Evolutionary conservation across 1,140 invertebrate genomes (phyloP), one percentile per base, ranked within the genome.

Genomic region (Calephelis nemesis): DNA sequence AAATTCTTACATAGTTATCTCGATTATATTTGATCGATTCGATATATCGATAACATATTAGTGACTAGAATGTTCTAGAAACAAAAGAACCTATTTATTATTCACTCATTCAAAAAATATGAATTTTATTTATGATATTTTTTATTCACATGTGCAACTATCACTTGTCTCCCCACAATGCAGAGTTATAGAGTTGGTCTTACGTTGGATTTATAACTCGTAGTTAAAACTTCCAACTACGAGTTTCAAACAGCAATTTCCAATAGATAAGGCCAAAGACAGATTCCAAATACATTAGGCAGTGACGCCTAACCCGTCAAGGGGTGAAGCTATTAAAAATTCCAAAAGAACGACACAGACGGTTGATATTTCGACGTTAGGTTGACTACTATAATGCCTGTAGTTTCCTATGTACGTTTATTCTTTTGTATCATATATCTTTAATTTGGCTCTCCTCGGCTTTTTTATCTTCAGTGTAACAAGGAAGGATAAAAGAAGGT

Each of bases 251-350:
- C 84, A 88, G 78, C 85, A 80, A 87, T 91, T 91, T 85, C 82
- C 86, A 86, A 90, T 88, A 87, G 83, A 90, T 88, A 91, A 85
- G 88, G 76, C 83, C 73, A 75, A 78, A 87, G 86, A 90, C 85
- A 88, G 88, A 90, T 90, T 88, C 77, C 79, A 90, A 91, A 91
- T 87, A 90, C 88, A 91, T 91, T 91, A 91, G 81, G 72, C 74
- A 72, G 71, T 79, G 81, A 75, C 74, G 76, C 74, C 60, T 45
- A 66, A 63, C 67, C 60, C 69, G 65, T 62, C 73, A 78, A 82
- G 75, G 83, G 83, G 87, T 84, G 82, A 82, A 82, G 87, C 87
- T 90, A 90, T 90, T 90, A 90, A 90, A 90, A 90, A 88, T 89
- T 88, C 88, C 86, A 74, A 68, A 68, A 63, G 67, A 74, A 68